phyloP scores from a whole-genome alignment of 92 coral and sea anemone genomes.

The Ricordea florida region DNA sequence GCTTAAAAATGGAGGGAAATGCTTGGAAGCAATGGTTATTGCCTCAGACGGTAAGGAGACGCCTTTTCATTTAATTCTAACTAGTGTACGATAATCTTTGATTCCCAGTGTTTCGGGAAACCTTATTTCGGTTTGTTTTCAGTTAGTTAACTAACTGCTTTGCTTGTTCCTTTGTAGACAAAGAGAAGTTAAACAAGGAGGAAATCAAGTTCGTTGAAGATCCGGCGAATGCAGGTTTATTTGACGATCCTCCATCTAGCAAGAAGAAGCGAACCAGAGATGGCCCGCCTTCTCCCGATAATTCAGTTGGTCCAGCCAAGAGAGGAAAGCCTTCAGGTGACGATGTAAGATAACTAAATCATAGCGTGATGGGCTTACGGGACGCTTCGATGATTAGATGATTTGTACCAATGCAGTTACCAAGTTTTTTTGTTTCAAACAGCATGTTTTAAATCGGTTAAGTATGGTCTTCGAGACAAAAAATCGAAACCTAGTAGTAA shows the following conservation, averaged over 20 bases:
- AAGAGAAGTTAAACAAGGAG: neutral
- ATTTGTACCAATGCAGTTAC: no score
- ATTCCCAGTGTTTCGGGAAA: neutral
- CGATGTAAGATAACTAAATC: no score
- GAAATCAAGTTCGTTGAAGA: slow-evolving; percentile 4
- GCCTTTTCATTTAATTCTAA: neutral
- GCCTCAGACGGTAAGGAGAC: slow-evolving; percentile 24
- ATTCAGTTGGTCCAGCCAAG: neutral
- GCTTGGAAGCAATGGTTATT: slow-evolving; percentile 22
- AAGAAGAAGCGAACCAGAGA: neutral
- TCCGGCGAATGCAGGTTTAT: neutral
- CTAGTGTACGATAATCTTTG: neutral
- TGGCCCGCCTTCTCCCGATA: neutral
- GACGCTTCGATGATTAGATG: no score
- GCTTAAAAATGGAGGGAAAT: slow-evolving; percentile 1
- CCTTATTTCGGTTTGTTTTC: neutral
- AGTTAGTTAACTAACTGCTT: neutral
- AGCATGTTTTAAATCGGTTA: no score
- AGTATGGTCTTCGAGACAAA: no score
- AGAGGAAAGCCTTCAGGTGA: neutral
- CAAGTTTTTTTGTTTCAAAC: no score
- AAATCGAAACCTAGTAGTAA: no score
- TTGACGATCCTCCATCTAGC: neutral
- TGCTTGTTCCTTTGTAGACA: neutral
- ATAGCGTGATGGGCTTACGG: no score